phyloP scores from a whole-genome alignment of 2,888 invertebrate genomes.

The Melieria crassipennis region DNA sequence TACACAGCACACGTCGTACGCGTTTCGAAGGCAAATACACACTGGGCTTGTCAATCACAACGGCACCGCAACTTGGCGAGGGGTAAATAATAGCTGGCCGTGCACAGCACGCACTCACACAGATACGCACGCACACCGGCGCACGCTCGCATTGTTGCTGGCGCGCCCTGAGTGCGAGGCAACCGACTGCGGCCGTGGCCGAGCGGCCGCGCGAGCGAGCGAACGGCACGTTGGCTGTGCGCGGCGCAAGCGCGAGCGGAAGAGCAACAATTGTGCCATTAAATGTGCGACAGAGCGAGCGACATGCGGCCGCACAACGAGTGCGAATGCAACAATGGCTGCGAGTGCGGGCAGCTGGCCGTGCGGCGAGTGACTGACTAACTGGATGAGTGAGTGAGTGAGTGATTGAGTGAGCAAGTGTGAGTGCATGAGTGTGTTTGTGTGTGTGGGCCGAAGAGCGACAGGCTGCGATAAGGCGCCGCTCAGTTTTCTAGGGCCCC shows the following conservation, averaged over 20 bases:
- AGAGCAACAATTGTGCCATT: constrained; percentile 63
- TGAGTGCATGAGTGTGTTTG: background rate
- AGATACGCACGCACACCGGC: constrained; percentile 29
- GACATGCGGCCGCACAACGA: no score
- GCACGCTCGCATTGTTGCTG: constrained; percentile 21
- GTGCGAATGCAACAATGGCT: constrained; percentile 1
- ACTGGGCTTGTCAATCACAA: constrained; percentile 66
- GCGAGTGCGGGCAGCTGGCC: constrained; percentile 14
- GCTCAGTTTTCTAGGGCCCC: background rate
- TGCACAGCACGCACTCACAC: constrained; percentile 42
- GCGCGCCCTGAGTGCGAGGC: constrained; percentile 8
- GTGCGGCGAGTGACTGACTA: background rate
- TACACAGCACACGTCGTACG: constrained; percentile 65
- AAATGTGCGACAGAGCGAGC: constrained; percentile 43
- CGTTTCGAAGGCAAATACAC: constrained; percentile 68
- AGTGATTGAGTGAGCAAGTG: constrained; percentile 12
- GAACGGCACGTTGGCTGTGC: constrained; percentile 8
- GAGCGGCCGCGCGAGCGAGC: constrained; percentile 18
- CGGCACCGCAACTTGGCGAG: constrained; percentile 60
- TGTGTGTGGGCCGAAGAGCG: background rate
- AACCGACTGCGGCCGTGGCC: constrained; percentile 10
- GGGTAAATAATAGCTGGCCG: constrained; percentile 50
- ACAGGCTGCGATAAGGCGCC: constrained; percentile 1
- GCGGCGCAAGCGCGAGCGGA: constrained; percentile 33
- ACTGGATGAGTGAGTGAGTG: constrained; percentile 11